These are phyloP conservation scores for Ciconia maguari DNA, from an alignment of 2,113 vertebrate genomes.

Conservation along the genomic window DNA sequence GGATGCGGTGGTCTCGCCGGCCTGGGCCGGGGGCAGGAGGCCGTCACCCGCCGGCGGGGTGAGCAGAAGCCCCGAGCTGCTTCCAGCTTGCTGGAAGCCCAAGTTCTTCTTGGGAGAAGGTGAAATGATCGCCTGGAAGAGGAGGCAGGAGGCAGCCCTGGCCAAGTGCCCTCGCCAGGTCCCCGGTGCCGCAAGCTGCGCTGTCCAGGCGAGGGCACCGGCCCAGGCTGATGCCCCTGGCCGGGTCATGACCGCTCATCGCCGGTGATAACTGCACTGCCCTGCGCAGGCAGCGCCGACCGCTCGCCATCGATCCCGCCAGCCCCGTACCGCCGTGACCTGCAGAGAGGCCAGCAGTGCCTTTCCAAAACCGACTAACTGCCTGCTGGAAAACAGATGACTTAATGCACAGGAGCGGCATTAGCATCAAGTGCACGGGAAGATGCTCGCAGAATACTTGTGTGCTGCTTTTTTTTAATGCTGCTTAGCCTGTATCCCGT, in stretches of 20 bases:
- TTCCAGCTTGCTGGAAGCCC: background rate
- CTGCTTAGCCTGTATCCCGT: background rate
- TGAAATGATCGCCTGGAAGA: background rate
- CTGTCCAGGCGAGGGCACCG: background rate
- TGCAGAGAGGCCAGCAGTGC: background rate
- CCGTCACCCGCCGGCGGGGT: too few species aligned
- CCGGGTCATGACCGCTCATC: fast-evolving
- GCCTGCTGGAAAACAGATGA: background rate
- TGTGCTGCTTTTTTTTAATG: background rate
- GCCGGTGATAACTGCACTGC: background rate
- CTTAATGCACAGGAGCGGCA: background rate
- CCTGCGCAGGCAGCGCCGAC: background rate
- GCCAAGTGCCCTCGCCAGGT: background rate
- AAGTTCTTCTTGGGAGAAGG: background rate
- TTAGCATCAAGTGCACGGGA: background rate
- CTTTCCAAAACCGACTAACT: background rate
- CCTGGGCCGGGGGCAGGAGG: background rate
- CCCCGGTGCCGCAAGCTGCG: background rate
- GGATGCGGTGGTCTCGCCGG: background rate
- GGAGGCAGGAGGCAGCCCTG: background rate
- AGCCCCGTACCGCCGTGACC: background rate
- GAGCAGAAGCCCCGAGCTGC: background rate
- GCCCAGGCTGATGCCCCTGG: fast-evolving
- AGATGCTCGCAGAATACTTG: background rate
- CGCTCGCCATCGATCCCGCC: background rate